Conservation (phyloP, 2,888 invertebrate genomes). For the Brachyptera putata region DNA sequence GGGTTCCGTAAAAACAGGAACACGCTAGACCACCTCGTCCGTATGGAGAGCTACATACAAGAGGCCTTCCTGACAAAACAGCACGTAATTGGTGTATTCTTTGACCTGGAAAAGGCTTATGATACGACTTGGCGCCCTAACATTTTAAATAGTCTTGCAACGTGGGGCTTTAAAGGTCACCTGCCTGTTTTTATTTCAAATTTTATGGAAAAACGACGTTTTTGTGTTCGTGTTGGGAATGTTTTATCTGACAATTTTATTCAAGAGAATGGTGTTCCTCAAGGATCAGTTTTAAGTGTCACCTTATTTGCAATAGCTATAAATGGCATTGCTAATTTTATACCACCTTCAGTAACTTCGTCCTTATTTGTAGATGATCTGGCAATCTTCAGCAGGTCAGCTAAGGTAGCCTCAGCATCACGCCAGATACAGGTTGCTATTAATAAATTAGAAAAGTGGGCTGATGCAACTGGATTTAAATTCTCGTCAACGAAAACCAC, state of each 20-base stretch:
- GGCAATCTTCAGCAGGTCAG: too few species aligned
- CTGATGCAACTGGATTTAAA: constrained; percentile 7
- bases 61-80: constrained; percentile 32
- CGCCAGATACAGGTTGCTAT: not conserved
- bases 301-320: constrained; percentile 24
- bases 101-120: too few species aligned
- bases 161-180: constrained; percentile 30
- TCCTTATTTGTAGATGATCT: constrained; percentile 20
- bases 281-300: constrained; percentile 22
- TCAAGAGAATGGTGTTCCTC: too few species aligned
- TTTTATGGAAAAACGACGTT: constrained; percentile 18
- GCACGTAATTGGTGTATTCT: too few species aligned
- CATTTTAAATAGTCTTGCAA: constrained; percentile 24
- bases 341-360: constrained; percentile 5
- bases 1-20: too few species aligned
- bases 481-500: too few species aligned
- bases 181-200: constrained; percentile 27
- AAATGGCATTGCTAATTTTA: constrained; percentile 2
- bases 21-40: too few species aligned
- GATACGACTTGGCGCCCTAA: constrained; percentile 31
- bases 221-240: constrained; percentile 13
- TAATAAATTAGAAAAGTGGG: constrained; percentile 13
- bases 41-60: constrained; percentile 33
- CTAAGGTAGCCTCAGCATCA: not conserved
- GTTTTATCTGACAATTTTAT: too few species aligned